These are phyloP conservation scores for Bujurquina vittata DNA, from an alignment of 2,113 vertebrate species.

Conservation along the genomic window DNA sequence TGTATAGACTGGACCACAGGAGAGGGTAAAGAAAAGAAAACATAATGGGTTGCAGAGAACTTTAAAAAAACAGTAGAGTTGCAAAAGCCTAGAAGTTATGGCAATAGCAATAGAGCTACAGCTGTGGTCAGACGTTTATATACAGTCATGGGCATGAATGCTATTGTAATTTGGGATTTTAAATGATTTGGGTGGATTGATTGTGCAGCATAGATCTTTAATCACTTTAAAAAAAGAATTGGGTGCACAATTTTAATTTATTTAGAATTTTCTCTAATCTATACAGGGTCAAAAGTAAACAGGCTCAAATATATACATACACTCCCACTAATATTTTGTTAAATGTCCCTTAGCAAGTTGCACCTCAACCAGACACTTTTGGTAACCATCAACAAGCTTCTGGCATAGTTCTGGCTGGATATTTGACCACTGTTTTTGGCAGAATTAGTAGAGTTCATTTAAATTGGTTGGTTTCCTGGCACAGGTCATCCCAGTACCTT, in stretches of 20 bases:
- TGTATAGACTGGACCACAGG: conserved; percentile 5
- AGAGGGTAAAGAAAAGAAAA: not conserved
- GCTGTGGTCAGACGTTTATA: not conserved
- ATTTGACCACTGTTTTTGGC: not conserved
- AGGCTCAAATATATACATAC: too few species aligned
- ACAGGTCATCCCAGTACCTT: not conserved
- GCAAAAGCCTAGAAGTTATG: not conserved
- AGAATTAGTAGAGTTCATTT: not conserved
- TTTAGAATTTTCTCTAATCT: not conserved
- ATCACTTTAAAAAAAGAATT: not conserved
- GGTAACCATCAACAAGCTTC: not conserved
- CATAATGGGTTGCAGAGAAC: not conserved
- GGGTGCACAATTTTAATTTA: not conserved
- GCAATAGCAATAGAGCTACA: not conserved
- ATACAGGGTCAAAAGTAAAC: not conserved
- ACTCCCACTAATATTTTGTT: not conserved
- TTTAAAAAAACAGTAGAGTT: not conserved
- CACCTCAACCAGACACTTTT: not conserved
- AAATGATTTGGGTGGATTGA: not conserved
- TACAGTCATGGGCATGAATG: not conserved
- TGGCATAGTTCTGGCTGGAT: not conserved
- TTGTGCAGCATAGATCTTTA: too few species aligned
- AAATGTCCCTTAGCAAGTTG: not conserved
- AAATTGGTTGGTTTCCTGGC: too few species aligned
- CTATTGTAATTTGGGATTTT: not conserved